These are phyloP conservation scores for Oophaga sylvatica DNA, from an alignment of 2,797 vertebrate species.

Conservation along the genomic window DNA sequence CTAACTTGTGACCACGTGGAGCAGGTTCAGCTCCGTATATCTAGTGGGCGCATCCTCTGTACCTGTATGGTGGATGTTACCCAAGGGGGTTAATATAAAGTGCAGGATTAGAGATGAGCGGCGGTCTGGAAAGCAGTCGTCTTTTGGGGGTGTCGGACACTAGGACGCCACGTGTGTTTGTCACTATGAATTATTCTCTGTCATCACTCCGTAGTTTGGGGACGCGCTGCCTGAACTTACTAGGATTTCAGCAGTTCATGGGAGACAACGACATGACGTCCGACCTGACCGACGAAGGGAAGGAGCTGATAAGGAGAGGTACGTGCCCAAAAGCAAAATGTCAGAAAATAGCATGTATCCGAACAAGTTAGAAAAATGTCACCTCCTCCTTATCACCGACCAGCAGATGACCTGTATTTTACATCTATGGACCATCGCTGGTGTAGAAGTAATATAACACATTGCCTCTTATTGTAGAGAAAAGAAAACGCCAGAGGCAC, in stretches of 20 bases:
- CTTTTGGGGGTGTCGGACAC: too few relatives aligned
- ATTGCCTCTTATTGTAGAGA: constrained; percentile 79
- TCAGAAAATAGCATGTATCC: not conserved
- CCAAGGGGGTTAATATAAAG: too few relatives aligned
- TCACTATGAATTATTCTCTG: not conserved
- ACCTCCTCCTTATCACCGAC: not conserved
- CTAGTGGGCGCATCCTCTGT: too few relatives aligned
- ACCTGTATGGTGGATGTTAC: too few relatives aligned
- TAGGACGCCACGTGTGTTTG: too few relatives aligned
- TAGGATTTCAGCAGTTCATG: constrained; percentile 97
- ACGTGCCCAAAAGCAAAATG: constrained; percentile 51
- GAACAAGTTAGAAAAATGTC: too few relatives aligned
- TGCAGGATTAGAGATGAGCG: too few relatives aligned
- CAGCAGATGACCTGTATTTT: not conserved
- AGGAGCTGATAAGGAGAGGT: constrained; percentile 93
- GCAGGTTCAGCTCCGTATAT: too few relatives aligned
- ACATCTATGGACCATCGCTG: not conserved
- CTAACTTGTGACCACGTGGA: too few relatives aligned
- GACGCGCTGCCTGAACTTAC: constrained; percentile 93
- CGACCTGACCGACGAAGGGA: constrained; percentile 95
- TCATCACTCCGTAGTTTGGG: constrained; percentile 81
- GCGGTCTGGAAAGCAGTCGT: too few relatives aligned
- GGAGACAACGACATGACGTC: constrained; percentile 96
- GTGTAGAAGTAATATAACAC: not conserved
- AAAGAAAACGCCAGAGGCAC: constrained; percentile 90